A percentile compares a stretch with the other conserved stretches of the same genome.
phyloP scores from a whole-genome alignment of 1,140 invertebrate species.

The Potamilus streckersoni region DNA sequence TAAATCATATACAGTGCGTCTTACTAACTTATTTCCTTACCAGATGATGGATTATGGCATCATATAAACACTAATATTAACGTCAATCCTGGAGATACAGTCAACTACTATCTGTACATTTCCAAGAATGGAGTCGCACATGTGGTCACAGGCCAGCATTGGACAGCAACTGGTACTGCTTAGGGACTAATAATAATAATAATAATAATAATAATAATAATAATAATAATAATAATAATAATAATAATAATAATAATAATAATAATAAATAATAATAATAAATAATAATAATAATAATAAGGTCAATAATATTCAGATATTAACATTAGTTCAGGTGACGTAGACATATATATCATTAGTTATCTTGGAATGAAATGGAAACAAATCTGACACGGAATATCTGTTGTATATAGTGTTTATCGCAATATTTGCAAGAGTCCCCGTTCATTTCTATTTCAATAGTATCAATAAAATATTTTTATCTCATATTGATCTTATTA shows the following conservation, averaged over 20 bases:
- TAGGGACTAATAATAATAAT: neutral
- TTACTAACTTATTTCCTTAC: neutral
- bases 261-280: neutral
- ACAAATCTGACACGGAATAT: too few species aligned
- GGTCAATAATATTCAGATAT: neutral
- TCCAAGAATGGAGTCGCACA: constrained; percentile 3
- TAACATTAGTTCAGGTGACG: too few species aligned
- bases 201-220: neutral
- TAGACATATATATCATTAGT: too few species aligned
- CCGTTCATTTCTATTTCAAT: too few species aligned
- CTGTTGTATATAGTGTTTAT: too few species aligned
- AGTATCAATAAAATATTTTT: too few species aligned
- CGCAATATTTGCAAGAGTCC: too few species aligned
- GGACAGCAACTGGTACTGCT: neutral
- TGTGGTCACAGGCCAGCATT: neutral
- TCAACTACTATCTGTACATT: constrained; percentile 12
- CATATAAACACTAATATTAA: neutral
- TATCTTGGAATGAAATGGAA: too few species aligned
- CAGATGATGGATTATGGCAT: constrained; percentile 11
- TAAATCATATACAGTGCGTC: too few species aligned
- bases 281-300: too few species aligned
- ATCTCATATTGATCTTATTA: too few species aligned
- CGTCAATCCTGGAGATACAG: constrained; percentile 6
- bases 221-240: neutral
- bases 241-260: too few species aligned